Evolutionary conservation across 2,797 vertebrate genomes (phyloP).

Genomic region (Pelodytes ibericus): DNA sequence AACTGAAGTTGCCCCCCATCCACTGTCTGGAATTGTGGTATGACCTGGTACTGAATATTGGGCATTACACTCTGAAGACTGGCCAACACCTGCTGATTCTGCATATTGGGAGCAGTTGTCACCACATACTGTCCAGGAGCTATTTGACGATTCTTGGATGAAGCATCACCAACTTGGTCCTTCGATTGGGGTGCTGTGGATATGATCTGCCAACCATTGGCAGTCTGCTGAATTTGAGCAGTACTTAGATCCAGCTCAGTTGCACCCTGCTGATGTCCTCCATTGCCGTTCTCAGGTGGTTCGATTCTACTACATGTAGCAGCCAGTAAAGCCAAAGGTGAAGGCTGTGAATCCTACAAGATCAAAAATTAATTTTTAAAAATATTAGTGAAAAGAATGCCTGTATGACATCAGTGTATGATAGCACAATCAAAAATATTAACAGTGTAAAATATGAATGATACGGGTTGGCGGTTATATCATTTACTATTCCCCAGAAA

Average conservation of each 20-base stretch:
- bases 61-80: conserved; percentile 87
- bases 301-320: conserved; percentile 97
- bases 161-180: conserved; percentile 71
- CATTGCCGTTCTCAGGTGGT: conserved; percentile 85
- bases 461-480: too few relatives aligned
- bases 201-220: conserved; percentile 94
- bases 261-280: conserved; percentile 74
- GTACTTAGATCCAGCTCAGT: conserved; percentile 81
- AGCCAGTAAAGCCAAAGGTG: conserved; percentile 91
- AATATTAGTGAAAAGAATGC: too few relatives aligned
- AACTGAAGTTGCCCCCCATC: conserved; percentile 94
- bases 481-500: too few relatives aligned
- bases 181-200: conserved; percentile 77
- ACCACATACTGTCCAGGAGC: conserved; percentile 85
- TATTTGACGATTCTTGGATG: conserved; percentile 70
- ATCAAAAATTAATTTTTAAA: neutral
- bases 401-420: too few relatives aligned
- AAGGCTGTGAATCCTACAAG: conserved; percentile 88
- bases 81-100: conserved; percentile 90
- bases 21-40: conserved; percentile 93
- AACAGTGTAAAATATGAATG: too few relatives aligned
- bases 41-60: conserved; percentile 97
- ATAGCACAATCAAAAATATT: too few relatives aligned
- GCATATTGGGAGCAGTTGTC: conserved; percentile 80
- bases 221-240: conserved; percentile 81